Evolutionary conservation across 2,797 vertebrate genomes (phyloP), one percentile per base, ranked within the genome.

Genomic region (Tadarida brasiliensis): DNA sequence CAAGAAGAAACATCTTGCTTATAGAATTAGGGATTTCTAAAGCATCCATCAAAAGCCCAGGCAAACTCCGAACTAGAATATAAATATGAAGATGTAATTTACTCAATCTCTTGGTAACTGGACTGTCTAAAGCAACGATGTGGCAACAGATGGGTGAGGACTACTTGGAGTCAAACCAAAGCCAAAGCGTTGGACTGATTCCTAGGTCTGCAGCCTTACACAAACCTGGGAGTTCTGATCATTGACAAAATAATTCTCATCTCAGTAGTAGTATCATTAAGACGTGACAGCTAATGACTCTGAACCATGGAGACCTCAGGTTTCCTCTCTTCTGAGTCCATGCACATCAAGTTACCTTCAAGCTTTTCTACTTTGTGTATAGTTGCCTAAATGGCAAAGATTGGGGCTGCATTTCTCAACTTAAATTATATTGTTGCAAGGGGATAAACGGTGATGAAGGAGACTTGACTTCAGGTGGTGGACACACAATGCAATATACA

Each of bases 1-100:
- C 51, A 76, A 67, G 44, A 88, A 82, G 22, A 83, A 74, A 67
- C 33, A 89, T 22, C 82, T 94, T 91, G 20, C 51, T 91, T 88
- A 67, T 0, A 33, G 33, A 19, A 76, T 94, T 86, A 39, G 54
- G 35, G 44, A 88, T 76, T 97, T 94, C 56, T 54, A 85, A 59
- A 93, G 68, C 51, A 95, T 86, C 87, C 84, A 61, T 63, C 39
- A 87, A 73, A 78, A 86, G 28, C n/a, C 26, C 20, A 56, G 22
- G 39, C 67, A 57, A 87, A 67, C 56, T 88, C 70, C 30, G 87
- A 92, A 74, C 4, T n/a, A 70, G 35, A 87, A 83, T 63, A n/a
- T 61, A 94, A 95, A 86, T 61, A 61, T 35, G 71, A 84, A 93
- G 61, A 80, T 51, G 14, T 22, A n/a, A 74, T 89, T 93, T 68